Evolutionary conservation across 2,113 vertebrate species (phyloP).

Genomic region (Chauna torquata): DNA sequence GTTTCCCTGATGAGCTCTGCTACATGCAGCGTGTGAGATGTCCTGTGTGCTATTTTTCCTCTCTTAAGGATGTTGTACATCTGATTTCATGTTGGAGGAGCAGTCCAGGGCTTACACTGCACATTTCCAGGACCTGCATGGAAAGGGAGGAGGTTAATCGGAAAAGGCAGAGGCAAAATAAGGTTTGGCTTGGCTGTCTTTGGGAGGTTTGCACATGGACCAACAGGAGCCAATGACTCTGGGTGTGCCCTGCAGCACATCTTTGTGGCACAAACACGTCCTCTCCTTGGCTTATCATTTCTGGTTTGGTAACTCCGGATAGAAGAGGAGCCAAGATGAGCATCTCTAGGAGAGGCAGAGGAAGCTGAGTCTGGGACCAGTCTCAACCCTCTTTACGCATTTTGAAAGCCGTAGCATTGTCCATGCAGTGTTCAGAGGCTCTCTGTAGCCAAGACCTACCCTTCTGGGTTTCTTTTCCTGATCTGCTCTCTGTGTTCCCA

Average conservation of each 20-base stretch:
- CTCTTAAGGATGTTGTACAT: not conserved
- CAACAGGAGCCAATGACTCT: not conserved
- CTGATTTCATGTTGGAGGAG: not conserved
- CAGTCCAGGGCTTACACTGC: not conserved
- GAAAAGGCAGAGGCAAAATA: not conserved
- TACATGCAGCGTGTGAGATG: fast-evolving
- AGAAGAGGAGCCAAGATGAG: not conserved
- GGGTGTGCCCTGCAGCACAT: not conserved
- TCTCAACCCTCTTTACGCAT: not conserved
- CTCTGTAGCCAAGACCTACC: not conserved
- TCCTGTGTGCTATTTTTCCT: not conserved
- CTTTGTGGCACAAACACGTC: not conserved
- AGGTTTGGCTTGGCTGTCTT: not conserved
- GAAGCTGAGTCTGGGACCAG: not conserved
- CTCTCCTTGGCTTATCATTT: not conserved
- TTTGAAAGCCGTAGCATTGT: not conserved
- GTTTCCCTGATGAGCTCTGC: not conserved
- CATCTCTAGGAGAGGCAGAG: not conserved
- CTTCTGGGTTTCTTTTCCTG: not conserved
- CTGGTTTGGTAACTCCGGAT: not conserved
- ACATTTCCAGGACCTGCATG: not conserved
- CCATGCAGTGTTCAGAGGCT: not conserved
- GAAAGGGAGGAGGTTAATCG: not conserved
- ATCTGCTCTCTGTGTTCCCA: not conserved
- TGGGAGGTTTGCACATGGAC: not conserved